Percentiles rank a stretch among this genome's conserved stretches.
phyloP scores from a whole-genome alignment of 2,888 invertebrate species.

The Athrips mouffetella region DNA sequence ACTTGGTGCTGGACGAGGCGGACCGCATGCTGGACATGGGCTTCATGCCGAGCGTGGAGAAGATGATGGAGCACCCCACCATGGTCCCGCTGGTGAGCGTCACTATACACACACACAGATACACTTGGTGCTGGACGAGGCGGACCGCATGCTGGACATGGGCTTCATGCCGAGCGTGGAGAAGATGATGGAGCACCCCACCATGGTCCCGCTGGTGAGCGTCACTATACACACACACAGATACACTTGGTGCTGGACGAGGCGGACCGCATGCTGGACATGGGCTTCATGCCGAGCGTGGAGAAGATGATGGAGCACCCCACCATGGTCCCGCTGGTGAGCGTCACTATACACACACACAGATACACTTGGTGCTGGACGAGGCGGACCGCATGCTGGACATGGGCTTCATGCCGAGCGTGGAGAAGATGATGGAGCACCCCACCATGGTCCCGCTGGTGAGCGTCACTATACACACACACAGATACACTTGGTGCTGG shows the following conservation, averaged over 20 bases:
- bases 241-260: slow-evolving; percentile 97
- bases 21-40: slow-evolving; percentile 99
- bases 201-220: slow-evolving; percentile 89
- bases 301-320: slow-evolving; percentile 88
- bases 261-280: slow-evolving; percentile 99
- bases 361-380: no score
- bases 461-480: no score
- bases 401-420: no score
- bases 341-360: no score
- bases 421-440: no score
- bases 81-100: slow-evolving; percentile 90
- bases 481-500: no score
- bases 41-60: slow-evolving; percentile 96
- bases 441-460: no score
- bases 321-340: slow-evolving; percentile 90
- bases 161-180: slow-evolving; percentile 98
- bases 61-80: slow-evolving; percentile 85
- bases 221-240: no score
- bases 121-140: slow-evolving; percentile 97
- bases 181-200: slow-evolving; percentile 86
- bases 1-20: slow-evolving; percentile 97
- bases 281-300: slow-evolving; percentile 99
- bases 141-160: slow-evolving; percentile 99
- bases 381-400: no score
- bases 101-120: no score